phyloP scores from a whole-genome alignment of 2,113 vertebrate genomes.

The Upupa epops region DNA sequence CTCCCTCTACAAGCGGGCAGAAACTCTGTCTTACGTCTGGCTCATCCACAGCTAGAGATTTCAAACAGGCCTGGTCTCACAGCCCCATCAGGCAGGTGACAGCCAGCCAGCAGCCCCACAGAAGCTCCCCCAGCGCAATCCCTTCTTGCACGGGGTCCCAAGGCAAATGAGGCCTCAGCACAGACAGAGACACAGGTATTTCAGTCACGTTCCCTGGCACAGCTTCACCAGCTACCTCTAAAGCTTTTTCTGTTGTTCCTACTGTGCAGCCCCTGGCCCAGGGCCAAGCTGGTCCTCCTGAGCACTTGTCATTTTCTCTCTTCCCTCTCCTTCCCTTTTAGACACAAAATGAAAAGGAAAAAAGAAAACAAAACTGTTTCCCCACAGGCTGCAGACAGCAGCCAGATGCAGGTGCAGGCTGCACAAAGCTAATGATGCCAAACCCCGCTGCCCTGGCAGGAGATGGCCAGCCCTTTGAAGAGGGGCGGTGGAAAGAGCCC shows the following conservation, averaged over 20 bases:
- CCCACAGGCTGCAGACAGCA: background rate
- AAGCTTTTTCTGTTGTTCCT: background rate
- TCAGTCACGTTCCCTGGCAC: background rate
- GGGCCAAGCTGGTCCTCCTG: background rate
- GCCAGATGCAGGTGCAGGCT: conserved; percentile 22
- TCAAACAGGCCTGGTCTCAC: background rate
- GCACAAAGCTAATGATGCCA: conserved; percentile 1
- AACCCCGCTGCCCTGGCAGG: background rate
- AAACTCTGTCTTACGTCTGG: background rate
- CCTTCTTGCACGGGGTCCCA: background rate
- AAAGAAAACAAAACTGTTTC: background rate
- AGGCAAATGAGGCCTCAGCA: background rate
- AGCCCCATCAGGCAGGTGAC: background rate
- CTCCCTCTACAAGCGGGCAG: background rate
- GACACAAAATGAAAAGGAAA: background rate
- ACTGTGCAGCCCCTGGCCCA: background rate
- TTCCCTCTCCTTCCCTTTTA: background rate
- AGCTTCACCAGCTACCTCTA: background rate
- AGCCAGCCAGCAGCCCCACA: background rate
- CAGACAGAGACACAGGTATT: background rate
- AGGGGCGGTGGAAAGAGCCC: background rate
- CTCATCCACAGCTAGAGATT: background rate
- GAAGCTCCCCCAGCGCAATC: background rate
- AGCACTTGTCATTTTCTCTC: background rate
- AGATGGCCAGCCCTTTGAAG: background rate